Percentiles rank a stretch among this genome's conserved stretches.
phyloP scores from a whole-genome alignment of 2,797 vertebrate genomes.

The Sternarchorhynchus goeldii region DNA sequence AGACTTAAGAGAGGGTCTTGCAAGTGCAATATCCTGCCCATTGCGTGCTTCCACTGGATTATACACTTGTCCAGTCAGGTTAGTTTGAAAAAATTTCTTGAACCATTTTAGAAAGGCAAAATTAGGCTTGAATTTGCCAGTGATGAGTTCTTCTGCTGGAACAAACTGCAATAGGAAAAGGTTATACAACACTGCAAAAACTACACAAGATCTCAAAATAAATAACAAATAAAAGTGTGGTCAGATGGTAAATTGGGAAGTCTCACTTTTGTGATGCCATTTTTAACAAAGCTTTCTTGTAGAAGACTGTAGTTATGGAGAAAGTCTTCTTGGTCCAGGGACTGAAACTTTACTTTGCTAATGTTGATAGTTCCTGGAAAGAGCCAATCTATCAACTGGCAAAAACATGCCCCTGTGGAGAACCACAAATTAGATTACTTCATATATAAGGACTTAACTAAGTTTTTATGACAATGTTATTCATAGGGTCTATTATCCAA shows the following conservation, averaged over 20 bases:
- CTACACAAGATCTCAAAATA: background rate
- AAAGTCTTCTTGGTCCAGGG: slow-evolving; percentile 63
- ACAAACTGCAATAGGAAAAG: slow-evolving; percentile 63
- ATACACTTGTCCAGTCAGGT: slow-evolving; percentile 58
- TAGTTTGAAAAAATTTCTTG: slow-evolving; percentile 66
- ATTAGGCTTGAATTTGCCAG: slow-evolving; percentile 65
- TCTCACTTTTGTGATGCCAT: slow-evolving; percentile 65
- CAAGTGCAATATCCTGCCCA: slow-evolving; percentile 55
- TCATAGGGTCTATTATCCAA: background rate
- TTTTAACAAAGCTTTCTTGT: slow-evolving; percentile 63
- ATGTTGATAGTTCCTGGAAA: slow-evolving; percentile 73
- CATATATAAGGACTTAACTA: background rate
- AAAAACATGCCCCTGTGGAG: slow-evolving; percentile 71
- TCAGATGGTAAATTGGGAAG: background rate
- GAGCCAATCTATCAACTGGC: slow-evolving; percentile 75
- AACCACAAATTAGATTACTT: slow-evolving; percentile 32
- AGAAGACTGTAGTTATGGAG: slow-evolving; percentile 75
- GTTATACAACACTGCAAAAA: background rate
- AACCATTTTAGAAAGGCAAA: slow-evolving; percentile 75
- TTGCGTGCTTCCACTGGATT: slow-evolving; percentile 64
- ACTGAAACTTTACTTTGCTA: slow-evolving; percentile 72
- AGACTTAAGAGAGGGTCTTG: slow-evolving; percentile 11
- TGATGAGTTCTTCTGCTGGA: slow-evolving; percentile 68
- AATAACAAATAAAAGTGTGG: background rate
- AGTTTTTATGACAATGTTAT: background rate